Evolutionary conservation across 92 coral and sea anemone genomes (phyloP).

Genomic region (Palythoa grandiflora): DNA sequence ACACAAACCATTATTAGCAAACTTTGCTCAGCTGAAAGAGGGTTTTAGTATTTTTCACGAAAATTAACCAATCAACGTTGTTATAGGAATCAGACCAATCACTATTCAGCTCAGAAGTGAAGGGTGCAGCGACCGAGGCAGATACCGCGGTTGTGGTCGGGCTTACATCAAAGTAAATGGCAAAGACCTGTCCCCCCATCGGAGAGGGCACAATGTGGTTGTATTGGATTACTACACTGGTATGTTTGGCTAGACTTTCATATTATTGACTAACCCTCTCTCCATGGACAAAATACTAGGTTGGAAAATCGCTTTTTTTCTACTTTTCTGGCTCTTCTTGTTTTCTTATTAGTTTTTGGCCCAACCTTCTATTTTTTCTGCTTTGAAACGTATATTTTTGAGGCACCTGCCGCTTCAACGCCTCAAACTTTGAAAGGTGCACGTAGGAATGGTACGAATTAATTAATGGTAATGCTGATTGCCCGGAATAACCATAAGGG

Average conservation of each 20-base stretch:
- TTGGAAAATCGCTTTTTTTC: too few species aligned
- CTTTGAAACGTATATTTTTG: too few species aligned
- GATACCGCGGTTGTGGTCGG: conserved; percentile 56
- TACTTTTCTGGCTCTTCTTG: too few species aligned
- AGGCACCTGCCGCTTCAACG: too few species aligned
- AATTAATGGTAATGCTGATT: too few species aligned
- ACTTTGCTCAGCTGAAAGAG: too few species aligned
- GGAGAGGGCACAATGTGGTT: conserved; percentile 52
- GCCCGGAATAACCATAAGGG: too few species aligned
- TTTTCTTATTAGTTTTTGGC: too few species aligned
- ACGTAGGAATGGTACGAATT: background rate
- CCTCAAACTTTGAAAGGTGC: background rate
- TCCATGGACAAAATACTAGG: too few species aligned
- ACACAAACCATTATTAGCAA: too few species aligned
- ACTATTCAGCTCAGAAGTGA: conserved; percentile 44
- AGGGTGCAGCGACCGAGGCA: conserved; percentile 59
- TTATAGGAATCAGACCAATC: conserved; percentile 26
- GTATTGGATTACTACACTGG: conserved; percentile 50
- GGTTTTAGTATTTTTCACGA: background rate
- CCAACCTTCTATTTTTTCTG: too few species aligned
- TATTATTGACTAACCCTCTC: background rate
- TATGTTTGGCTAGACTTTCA: background rate
- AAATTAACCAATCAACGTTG: background rate
- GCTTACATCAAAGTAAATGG: conserved; percentile 59
- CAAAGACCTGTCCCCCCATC: conserved; percentile 42